Evolutionary conservation across 2,797 vertebrate genomes (phyloP).

Genomic region (Cuculus canorus): DNA sequence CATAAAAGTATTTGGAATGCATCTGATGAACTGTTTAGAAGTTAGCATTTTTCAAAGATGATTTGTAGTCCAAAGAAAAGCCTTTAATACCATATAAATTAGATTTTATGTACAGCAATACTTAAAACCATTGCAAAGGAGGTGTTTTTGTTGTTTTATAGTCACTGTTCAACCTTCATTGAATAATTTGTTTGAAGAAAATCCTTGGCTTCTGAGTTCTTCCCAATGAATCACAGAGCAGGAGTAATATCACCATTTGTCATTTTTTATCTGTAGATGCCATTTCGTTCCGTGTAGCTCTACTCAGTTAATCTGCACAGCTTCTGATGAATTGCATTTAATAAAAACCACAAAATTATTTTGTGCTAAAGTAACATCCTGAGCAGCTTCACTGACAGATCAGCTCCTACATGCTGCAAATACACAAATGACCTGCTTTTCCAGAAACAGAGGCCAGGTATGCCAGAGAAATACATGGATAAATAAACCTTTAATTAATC

Average conservation of each 20-base stretch:
- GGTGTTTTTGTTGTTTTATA: constrained; percentile 56
- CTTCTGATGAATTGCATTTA: constrained; percentile 42
- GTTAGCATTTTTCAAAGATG: constrained; percentile 26
- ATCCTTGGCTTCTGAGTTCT: not conserved
- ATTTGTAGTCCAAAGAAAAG: constrained; percentile 28
- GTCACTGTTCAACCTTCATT: constrained; percentile 3
- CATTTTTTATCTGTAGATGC: constrained; percentile 37
- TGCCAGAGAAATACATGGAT: not conserved
- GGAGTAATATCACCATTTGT: constrained; percentile 30
- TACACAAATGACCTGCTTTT: not conserved
- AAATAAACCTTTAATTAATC: not conserved
- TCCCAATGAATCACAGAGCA: constrained; percentile 47
- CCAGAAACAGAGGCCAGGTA: not conserved
- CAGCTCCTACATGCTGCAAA: not conserved
- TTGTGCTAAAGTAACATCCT: not conserved
- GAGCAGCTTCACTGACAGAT: not conserved
- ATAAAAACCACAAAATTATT: constrained; percentile 13
- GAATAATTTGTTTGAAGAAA: constrained; percentile 40
- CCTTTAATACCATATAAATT: constrained; percentile 55
- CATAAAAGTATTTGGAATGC: constrained; percentile 46
- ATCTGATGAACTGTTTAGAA: not conserved
- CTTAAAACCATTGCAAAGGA: constrained; percentile 41
- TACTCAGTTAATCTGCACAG: constrained; percentile 19
- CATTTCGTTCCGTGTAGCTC: not conserved
- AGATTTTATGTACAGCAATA: constrained; percentile 58